Conservation (phyloP, 1,140 invertebrate species). For the Platyscapa corneri region DNA sequence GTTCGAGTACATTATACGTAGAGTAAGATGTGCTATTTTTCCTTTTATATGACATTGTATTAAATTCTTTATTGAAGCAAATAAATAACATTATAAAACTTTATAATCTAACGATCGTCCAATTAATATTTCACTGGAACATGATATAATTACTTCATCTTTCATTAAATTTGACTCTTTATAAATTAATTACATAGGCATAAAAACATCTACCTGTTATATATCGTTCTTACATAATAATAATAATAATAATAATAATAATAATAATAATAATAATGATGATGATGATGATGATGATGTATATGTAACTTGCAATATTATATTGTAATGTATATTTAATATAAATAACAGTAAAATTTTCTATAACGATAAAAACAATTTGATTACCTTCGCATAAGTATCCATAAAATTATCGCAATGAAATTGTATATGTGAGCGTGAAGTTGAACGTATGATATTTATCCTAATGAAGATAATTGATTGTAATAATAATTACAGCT, state of each 20-base stretch:
- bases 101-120: too few relatives aligned
- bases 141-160: neutral
- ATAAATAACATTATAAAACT: neutral
- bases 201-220: too few relatives aligned
- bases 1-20: neutral
- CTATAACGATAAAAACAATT: neutral
- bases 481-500: conserved; percentile 21
- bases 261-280: too few relatives aligned
- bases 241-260: too few relatives aligned
- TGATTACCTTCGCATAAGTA: neutral
- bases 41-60: neutral
- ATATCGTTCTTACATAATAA: too few relatives aligned
- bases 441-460: conserved; percentile 29
- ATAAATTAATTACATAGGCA: too few relatives aligned
- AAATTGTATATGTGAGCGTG: conserved; percentile 34
- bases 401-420: conserved; percentile 29
- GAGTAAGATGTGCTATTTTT: neutral
- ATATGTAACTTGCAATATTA: too few relatives aligned
- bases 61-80: neutral
- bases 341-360: neutral
- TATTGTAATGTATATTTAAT: too few relatives aligned
- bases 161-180: neutral
- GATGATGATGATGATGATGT: too few relatives aligned
- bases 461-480: conserved; percentile 40
- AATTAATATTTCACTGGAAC: neutral